A percentile compares a stretch with the other conserved stretches of the same genome.
These are phyloP conservation scores for Pachyrhynchus sulphureomaculatus DNA, from an alignment of 1,140 invertebrate species.

Conservation along the genomic window DNA sequence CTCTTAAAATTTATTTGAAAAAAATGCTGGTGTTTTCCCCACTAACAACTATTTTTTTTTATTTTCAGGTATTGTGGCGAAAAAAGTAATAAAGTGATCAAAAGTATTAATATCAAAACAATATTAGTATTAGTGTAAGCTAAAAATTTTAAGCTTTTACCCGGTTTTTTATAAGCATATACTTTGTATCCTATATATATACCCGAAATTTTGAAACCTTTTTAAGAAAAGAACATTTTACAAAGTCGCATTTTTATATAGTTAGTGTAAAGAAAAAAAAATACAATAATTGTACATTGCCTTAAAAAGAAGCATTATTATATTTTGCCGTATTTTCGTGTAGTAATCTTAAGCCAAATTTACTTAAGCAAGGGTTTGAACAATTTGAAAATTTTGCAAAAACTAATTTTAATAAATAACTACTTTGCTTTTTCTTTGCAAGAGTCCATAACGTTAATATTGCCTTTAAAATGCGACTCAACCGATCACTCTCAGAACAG, in stretches of 20 bases:
- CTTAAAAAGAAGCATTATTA: too few species aligned
- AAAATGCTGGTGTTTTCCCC: too few species aligned
- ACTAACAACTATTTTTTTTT: too few species aligned
- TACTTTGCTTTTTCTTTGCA: neutral
- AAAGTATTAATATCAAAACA: constrained; percentile 11
- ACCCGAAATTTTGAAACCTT: neutral
- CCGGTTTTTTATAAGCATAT: constrained; percentile 7
- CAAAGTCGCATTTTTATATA: too few species aligned
- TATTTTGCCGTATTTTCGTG: too few species aligned
- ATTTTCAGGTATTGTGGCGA: constrained; percentile 4
- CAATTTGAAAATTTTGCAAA: neutral
- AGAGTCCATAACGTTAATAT: neutral
- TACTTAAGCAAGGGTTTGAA: neutral
- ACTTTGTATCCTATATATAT: neutral
- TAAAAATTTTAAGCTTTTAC: constrained; percentile 6
- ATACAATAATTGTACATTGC: too few species aligned
- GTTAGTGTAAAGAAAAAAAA: too few species aligned
- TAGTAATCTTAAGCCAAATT: too few species aligned
- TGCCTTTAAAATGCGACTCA: neutral
- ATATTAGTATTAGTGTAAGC: constrained; percentile 3
- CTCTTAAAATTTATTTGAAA: too few species aligned
- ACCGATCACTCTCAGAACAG: too few species aligned
- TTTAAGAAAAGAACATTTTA: neutral
- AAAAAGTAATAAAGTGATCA: constrained; percentile 1
- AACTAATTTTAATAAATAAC: too few species aligned